Evolutionary conservation across 2,797 vertebrate species (phyloP).

Genomic region (Micropoecilia bifurca): DNA sequence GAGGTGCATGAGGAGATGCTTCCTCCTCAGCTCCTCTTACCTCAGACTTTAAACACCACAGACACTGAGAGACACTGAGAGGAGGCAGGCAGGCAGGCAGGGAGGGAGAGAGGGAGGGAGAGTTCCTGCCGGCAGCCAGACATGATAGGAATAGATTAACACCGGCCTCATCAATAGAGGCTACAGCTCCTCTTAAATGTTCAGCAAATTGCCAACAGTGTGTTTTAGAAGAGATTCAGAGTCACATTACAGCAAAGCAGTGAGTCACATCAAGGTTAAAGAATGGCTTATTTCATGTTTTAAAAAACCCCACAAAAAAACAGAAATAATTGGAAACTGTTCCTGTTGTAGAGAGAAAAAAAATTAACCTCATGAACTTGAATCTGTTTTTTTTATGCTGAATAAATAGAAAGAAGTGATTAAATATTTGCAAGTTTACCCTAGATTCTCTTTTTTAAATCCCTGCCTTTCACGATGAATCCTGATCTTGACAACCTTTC

Average conservation of each 20-base stretch:
- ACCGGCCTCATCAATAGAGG: background rate
- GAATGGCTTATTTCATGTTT: background rate
- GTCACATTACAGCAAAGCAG: background rate
- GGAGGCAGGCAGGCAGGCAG: background rate
- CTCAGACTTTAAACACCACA: slow-evolving; percentile 38
- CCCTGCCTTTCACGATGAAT: background rate
- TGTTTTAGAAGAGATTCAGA: background rate
- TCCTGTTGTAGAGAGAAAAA: background rate
- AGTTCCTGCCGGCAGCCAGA: background rate
- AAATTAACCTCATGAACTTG: background rate
- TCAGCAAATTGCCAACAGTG: slow-evolving; percentile 1
- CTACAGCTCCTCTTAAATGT: slow-evolving; percentile 11
- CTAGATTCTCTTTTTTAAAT: background rate
- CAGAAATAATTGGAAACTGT: background rate
- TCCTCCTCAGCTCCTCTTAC: slow-evolving; percentile 59
- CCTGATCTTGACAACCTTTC: background rate
- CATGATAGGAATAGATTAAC: slow-evolving; percentile 17
- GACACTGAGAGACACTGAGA: slow-evolving; percentile 6
- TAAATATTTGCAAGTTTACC: background rate
- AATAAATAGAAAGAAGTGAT: background rate
- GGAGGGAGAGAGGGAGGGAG: background rate
- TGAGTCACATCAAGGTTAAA: background rate
- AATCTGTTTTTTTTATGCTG: background rate
- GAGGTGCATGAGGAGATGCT: slow-evolving; percentile 48
- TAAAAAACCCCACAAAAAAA: background rate